A percentile compares a stretch with the other conserved stretches of the same genome.
phyloP scores from a whole-genome alignment of 1,140 invertebrate species.

The Thrips palmi region DNA sequence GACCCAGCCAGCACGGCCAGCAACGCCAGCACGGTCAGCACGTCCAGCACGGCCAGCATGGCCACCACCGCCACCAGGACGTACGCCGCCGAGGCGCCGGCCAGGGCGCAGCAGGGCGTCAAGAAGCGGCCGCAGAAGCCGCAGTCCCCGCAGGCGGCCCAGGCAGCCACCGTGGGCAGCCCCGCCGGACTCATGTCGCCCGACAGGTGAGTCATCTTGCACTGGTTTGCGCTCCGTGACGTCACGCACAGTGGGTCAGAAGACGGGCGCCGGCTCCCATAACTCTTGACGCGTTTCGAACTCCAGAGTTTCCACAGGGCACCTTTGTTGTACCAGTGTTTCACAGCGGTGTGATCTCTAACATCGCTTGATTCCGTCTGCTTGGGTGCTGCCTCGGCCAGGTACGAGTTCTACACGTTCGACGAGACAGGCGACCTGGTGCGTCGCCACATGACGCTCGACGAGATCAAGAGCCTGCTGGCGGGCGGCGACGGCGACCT shows the following conservation, averaged over 20 bases:
- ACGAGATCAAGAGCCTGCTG: constrained; percentile 65
- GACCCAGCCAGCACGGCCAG: constrained; percentile 33
- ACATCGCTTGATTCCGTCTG: background rate
- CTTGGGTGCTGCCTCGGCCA: too few species aligned
- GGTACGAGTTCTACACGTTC: constrained; percentile 70
- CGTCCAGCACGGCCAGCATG: too few species aligned
- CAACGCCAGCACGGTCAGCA: too few species aligned
- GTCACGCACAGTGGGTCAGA: background rate
- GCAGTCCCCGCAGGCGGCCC: constrained; percentile 22
- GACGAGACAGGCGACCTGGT: constrained; percentile 61
- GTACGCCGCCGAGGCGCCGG: constrained; percentile 38
- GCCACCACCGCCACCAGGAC: constrained; percentile 29
- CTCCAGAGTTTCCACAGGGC: too few species aligned
- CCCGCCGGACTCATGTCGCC: constrained; percentile 54
- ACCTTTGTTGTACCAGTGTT: too few species aligned
- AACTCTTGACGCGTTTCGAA: too few species aligned
- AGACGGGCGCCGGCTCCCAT: background rate
- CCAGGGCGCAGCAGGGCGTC: constrained; percentile 28
- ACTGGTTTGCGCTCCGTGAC: background rate
- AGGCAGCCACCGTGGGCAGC: constrained; percentile 31
- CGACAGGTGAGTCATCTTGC: constrained; percentile 24
- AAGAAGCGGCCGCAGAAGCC: constrained; percentile 24
- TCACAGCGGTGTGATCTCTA: background rate
- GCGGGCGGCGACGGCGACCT: constrained; percentile 39
- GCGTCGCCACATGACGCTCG: constrained; percentile 59